Percentiles rank a stretch among this genome's conserved stretches.
phyloP scores from a whole-genome alignment of 2,797 vertebrate species.

The Erethizon dorsatum region DNA sequence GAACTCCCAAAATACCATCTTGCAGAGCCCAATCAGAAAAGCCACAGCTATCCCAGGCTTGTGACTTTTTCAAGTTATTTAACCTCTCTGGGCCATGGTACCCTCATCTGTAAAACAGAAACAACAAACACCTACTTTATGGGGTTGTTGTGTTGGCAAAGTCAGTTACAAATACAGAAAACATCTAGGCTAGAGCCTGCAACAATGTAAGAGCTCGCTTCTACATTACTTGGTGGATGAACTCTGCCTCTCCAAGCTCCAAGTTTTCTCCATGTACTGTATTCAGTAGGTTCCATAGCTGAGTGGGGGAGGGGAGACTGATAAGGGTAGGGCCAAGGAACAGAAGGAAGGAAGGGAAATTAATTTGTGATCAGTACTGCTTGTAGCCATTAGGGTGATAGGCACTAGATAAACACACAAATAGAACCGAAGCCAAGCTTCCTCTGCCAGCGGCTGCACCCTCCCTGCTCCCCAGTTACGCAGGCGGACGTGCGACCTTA shows the following conservation, averaged over 20 bases:
- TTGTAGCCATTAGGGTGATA: slow-evolving; percentile 69
- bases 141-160: background rate
- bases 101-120: background rate
- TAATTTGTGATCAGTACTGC: slow-evolving; percentile 78
- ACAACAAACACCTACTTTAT: background rate
- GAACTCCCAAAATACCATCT: background rate
- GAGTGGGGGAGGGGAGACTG: background rate
- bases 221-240: background rate
- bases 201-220: background rate
- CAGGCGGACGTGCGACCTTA: slow-evolving; percentile 74
- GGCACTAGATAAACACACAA: slow-evolving; percentile 77
- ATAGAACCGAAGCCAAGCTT: slow-evolving; percentile 55
- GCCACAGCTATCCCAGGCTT: background rate
- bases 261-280: background rate
- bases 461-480: slow-evolving; percentile 72
- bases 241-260: background rate
- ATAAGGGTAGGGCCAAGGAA: slow-evolving; percentile 19
- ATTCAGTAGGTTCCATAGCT: background rate
- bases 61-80: background rate
- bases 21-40: background rate
- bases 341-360: slow-evolving; percentile 74
- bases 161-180: background rate
- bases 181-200: background rate
- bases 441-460: slow-evolving; percentile 75
- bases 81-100: background rate